A percentile compares a stretch with the other conserved stretches of the same genome.
These are phyloP conservation scores for Sesia apiformis DNA, from an alignment of 2,888 invertebrate species.

Conservation along the genomic window DNA sequence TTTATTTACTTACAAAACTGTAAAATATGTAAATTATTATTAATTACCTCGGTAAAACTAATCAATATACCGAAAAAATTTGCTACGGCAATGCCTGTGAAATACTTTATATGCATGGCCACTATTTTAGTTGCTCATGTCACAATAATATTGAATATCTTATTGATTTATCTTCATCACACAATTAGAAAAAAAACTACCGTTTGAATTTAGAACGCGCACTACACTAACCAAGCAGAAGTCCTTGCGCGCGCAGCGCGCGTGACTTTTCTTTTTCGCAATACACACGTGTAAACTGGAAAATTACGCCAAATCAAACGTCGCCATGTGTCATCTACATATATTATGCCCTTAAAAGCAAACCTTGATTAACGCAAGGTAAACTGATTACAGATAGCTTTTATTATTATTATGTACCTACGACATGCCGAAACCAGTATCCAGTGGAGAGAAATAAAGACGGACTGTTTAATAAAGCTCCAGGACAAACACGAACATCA, in stretches of 20 bases:
- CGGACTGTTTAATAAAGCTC: no score
- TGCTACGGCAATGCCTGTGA: not conserved
- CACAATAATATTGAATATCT: not conserved
- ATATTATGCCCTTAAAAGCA: not conserved
- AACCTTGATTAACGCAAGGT: no score
- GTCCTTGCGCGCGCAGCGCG: not conserved
- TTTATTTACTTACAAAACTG: no score
- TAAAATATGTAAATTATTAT: not conserved
- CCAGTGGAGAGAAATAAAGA: no score
- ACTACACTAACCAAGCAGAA: not conserved
- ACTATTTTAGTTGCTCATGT: not conserved
- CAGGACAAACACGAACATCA: no score
- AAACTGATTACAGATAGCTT: no score
- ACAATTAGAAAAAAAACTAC: not conserved
- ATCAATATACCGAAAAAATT: not conserved
- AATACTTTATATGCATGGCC: not conserved
- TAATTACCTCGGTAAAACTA: not conserved
- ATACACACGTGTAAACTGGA: conserved; percentile 7
- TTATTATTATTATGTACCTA: no score
- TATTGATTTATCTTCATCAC: not conserved
- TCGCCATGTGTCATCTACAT: not conserved
- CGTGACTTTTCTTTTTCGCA: not conserved
- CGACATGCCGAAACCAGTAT: no score
- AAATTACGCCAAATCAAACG: conserved; percentile 9
- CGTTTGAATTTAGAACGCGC: not conserved